Conservation (phyloP, 2,888 invertebrate genomes). For the Tipula lateralis region DNA sequence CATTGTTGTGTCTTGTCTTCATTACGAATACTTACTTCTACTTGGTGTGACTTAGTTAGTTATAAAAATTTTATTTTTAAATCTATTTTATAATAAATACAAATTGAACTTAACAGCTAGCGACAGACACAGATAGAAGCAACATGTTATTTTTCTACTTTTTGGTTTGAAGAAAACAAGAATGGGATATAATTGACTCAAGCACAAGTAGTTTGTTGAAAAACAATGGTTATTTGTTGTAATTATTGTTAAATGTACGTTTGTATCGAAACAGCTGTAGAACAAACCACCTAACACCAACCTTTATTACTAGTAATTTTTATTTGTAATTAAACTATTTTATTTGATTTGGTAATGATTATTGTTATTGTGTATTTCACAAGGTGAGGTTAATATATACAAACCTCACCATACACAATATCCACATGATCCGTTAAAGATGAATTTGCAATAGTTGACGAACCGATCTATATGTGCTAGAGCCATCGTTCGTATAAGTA, state of each 20-base stretch:
- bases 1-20: background rate
- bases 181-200: background rate
- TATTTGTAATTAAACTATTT: too few relatives aligned
- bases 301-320: too few relatives aligned
- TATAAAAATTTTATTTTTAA: background rate
- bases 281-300: background rate
- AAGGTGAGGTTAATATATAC: too few relatives aligned
- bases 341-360: too few relatives aligned
- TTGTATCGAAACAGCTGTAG: background rate
- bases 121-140: background rate
- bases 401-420: too few relatives aligned
- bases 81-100: background rate
- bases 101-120: background rate
- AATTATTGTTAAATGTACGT: background rate
- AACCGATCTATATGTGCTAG: too few relatives aligned
- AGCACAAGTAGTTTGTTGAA: background rate
- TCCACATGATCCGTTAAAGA: too few relatives aligned
- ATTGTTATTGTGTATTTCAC: too few relatives aligned
- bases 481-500: too few relatives aligned
- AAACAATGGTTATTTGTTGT: background rate
- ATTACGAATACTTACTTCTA: background rate
- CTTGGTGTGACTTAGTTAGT: background rate
- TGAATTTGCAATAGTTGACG: too few relatives aligned
- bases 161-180: too few relatives aligned
- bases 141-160: background rate